Evolutionary conservation across 2,113 vertebrate genomes (phyloP), one percentile per base, ranked within the genome.

Genomic region (Nothocercus julius): DNA sequence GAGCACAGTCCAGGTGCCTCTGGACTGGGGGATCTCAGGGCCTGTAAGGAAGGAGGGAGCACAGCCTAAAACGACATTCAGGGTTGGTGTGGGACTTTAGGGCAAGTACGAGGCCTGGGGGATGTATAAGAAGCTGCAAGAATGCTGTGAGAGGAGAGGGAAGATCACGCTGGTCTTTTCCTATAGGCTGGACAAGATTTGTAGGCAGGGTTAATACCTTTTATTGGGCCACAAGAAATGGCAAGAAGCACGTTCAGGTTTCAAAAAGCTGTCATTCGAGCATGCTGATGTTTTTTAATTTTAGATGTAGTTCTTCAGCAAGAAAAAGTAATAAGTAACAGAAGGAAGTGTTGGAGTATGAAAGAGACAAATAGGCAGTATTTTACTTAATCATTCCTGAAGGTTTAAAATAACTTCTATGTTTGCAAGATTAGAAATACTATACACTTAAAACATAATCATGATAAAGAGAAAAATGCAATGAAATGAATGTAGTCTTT

Each of bases 381-480:
- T 62, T 95, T 85, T 62, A 76, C 38, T 94, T 72, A 47, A 61
- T 76, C 17, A 34, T 74, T 64, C 59, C 53, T 32, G 9, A 9
- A 34, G 18, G 42, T 85, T 89, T 82, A 79, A 72, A 87, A 82
- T 88, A 72, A 75, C 62, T 70, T 92, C 11, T 63, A 13, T 38
- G 8, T 79, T 84, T 62, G 27, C 61, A 85, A 73, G 67, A 70
- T 82, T 82, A 66, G 36, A 91, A 86, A 86, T 84, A 90, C 4
- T 49, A 47, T 11, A 77, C 53, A 78, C 45, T 70, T 91, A 83
- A 87, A 63, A 36, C 4, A 11, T 51, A 80, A 89, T 44, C 0
- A 84, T 68, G 83, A 77, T 90, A 54, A 79, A 59, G 45, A 73
- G 54, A 83, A 94, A 96, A 95, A 70, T 53, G 53, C 19, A 66